These are phyloP conservation scores for Saimiri boliviensis DNA, from an alignment of 2,113 vertebrate species.

Conservation along the genomic window DNA sequence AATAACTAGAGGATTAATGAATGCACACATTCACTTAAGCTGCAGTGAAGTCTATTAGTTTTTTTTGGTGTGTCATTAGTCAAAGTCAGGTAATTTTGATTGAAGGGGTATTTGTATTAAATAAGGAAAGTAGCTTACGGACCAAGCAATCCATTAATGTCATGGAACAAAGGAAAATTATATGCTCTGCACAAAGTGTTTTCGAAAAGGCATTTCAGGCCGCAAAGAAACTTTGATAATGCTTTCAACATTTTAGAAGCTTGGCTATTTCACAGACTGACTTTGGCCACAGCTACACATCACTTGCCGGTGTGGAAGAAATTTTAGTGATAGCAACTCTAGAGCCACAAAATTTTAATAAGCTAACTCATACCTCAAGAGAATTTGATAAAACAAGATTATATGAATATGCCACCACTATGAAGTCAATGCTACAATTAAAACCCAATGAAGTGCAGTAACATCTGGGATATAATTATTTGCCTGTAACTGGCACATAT, in stretches of 20 bases:
- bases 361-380: background rate
- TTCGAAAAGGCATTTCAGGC: conserved; percentile 42
- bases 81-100: conserved; percentile 33
- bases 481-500: background rate
- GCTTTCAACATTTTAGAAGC: background rate
- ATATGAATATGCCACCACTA: background rate
- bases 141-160: conserved; percentile 62
- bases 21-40: background rate
- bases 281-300: background rate
- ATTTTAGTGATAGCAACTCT: accelerated
- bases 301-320: background rate
- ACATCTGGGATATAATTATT: background rate
- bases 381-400: background rate
- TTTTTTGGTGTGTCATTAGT: background rate
- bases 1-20: background rate
- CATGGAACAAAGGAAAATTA: conserved; percentile 62
- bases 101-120: conserved; percentile 41
- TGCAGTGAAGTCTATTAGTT: background rate
- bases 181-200: background rate
- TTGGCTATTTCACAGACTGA: background rate
- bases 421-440: background rate
- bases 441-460: background rate
- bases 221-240: conserved; percentile 9
- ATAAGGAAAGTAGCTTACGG: conserved; percentile 38
- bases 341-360: background rate